Conservation (phyloP, 2,797 vertebrate species). For the Lepidocolaptes lacrymiger region DNA sequence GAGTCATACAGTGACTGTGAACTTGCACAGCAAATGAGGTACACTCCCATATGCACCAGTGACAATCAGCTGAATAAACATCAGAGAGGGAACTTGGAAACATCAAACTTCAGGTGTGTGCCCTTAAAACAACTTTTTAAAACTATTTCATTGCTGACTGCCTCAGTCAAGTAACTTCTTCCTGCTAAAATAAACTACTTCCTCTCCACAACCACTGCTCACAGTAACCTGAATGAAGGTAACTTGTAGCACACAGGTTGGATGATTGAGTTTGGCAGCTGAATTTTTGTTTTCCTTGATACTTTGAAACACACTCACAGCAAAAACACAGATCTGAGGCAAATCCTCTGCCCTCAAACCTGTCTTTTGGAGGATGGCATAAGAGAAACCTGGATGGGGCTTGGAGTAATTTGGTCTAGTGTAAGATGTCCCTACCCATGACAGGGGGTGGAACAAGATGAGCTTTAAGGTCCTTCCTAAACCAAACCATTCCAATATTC, state of each 20-base stretch:
- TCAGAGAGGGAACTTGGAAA: background rate
- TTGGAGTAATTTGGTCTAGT: background rate
- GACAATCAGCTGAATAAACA: background rate
- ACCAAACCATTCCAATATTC: background rate
- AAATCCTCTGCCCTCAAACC: too few species aligned
- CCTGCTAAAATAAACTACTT: background rate
- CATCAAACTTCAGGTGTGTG: background rate
- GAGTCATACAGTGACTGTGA: background rate
- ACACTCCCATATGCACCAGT: rapidly evolving
- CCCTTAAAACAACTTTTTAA: background rate
- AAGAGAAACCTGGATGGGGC: too few species aligned
- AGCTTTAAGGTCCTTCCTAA: background rate
- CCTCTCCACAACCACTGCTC: too few species aligned
- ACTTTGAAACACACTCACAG: too few species aligned
- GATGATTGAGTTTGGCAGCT: too few species aligned
- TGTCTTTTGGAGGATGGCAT: too few species aligned
- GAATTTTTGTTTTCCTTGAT: too few species aligned
- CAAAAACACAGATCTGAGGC: too few species aligned
- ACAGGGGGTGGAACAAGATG: background rate
- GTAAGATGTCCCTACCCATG: background rate
- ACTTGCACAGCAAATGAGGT: background rate
- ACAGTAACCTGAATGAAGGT: too few species aligned
- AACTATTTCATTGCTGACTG: background rate
- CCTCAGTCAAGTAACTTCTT: background rate
- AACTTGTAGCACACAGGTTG: too few species aligned